These are phyloP conservation scores for Microtus ochrogaster DNA, from an alignment of 2,113 vertebrate species.

Conservation along the genomic window DNA sequence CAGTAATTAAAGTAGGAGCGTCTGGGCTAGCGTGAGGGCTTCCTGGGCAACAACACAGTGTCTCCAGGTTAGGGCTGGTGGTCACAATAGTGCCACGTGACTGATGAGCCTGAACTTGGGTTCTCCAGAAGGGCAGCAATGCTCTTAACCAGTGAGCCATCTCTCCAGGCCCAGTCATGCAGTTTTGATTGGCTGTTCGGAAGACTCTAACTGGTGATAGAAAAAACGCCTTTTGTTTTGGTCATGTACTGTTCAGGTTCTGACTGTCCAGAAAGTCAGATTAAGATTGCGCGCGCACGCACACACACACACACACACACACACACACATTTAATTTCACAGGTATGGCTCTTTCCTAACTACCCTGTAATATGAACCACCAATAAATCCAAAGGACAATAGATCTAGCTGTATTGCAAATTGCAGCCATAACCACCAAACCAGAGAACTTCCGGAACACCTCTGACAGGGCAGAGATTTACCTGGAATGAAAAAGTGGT, in stretches of 20 bases:
- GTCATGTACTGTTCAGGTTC: conserved; percentile 7
- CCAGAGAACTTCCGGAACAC: conserved; percentile 4
- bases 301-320: not conserved
- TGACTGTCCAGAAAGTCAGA: not conserved
- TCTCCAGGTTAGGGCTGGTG: not conserved
- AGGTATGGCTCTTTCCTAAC: not conserved
- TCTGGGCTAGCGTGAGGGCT: not conserved
- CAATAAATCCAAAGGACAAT: not conserved
- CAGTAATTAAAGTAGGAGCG: not conserved
- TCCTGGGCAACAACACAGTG: not conserved
- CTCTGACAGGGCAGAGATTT: not conserved
- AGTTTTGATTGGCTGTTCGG: not conserved
- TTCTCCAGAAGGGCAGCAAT: not conserved
- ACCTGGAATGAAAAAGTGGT: conserved; percentile 28
- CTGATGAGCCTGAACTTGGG: not conserved
- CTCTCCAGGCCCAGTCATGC: not conserved
- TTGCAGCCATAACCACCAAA: not conserved
- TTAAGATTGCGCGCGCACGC: not conserved
- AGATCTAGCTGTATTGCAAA: not conserved
- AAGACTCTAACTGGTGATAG: not conserved
- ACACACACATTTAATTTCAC: not conserved
- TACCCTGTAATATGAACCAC: not conserved
- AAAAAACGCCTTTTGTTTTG: not conserved
- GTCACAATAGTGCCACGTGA: not conserved
- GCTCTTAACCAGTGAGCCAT: not conserved